Conservation (phyloP, 2,797 vertebrate species). For the Scarus forsteni region DNA sequence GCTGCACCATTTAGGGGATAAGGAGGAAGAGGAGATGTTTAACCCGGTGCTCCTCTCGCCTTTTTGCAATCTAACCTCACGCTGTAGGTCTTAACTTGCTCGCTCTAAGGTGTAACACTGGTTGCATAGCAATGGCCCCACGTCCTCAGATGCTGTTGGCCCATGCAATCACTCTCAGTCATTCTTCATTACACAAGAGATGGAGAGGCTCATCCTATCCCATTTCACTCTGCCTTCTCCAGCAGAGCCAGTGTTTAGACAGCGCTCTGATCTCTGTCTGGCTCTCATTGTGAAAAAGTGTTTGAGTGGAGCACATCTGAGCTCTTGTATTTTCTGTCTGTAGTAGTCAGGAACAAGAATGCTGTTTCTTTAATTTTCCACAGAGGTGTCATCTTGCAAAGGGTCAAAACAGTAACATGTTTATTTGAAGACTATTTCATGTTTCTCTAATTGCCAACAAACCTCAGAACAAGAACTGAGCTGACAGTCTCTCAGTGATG, state of each 20-base stretch:
- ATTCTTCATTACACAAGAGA: slow-evolving; percentile 83
- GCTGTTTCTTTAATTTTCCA: slow-evolving; percentile 7
- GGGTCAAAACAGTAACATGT: slow-evolving; percentile 12
- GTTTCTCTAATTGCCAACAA: slow-evolving; percentile 6
- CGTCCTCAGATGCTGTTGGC: slow-evolving; percentile 75
- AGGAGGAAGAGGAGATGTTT: slow-evolving; percentile 70
- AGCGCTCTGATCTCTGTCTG: slow-evolving; percentile 45
- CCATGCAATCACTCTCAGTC: slow-evolving; percentile 81
- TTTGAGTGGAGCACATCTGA: slow-evolving; percentile 34
- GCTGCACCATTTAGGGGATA: slow-evolving; percentile 71
- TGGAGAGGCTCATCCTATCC: slow-evolving; percentile 78
- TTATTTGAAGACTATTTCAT: slow-evolving; percentile 11
- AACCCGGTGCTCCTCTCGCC: slow-evolving; percentile 66
- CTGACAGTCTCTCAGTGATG: background rate
- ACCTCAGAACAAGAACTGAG: slow-evolving; percentile 3
- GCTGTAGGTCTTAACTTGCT: slow-evolving; percentile 77
- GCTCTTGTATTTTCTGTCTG: slow-evolving; percentile 37
- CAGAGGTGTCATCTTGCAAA: slow-evolving; percentile 20
- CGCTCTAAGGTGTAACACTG: slow-evolving; percentile 71
- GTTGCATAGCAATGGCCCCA: slow-evolving; percentile 80
- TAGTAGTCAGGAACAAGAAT: slow-evolving; percentile 23
- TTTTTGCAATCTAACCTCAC: slow-evolving; percentile 79
- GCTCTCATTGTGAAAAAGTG: slow-evolving; percentile 63
- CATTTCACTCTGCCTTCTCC: slow-evolving; percentile 65
- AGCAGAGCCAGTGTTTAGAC: slow-evolving; percentile 59